Percentiles rank a stretch among this genome's conserved stretches.
These are phyloP conservation scores for Harmothoe impar DNA, from an alignment of 2,888 invertebrate species.

Conservation along the genomic window DNA sequence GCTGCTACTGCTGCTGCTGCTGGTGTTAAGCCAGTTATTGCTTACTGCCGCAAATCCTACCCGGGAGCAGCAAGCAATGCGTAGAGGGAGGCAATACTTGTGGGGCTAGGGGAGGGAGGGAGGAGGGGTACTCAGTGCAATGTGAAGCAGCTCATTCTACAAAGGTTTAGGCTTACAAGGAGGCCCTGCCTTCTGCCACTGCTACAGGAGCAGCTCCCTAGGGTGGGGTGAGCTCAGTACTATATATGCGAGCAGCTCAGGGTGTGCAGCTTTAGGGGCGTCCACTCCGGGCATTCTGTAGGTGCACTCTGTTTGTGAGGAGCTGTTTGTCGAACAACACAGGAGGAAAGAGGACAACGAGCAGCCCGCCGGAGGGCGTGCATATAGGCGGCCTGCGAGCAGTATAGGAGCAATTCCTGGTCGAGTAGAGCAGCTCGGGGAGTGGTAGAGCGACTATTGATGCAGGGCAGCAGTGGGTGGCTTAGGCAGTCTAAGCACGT, in stretches of 20 bases:
- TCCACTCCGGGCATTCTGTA: not conserved
- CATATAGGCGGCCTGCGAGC: too few species aligned
- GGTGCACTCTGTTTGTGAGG: not conserved
- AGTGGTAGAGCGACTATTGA: not conserved
- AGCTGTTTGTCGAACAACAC: constrained; percentile 3
- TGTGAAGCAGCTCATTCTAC: too few species aligned
- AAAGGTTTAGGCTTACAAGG: too few species aligned
- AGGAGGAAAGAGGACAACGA: not conserved
- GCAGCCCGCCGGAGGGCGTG: not conserved
- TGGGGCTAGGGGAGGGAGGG: not conserved
- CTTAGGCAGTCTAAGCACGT: constrained; percentile 19
- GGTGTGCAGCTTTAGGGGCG: not conserved
- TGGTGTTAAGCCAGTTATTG: too few species aligned
- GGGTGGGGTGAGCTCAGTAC: too few species aligned
- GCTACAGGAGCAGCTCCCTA: too few species aligned
- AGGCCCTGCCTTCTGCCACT: too few species aligned
- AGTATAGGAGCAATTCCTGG: not conserved
- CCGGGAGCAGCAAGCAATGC: not conserved
- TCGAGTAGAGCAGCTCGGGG: not conserved
- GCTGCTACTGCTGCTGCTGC: too few species aligned
- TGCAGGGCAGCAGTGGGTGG: not conserved
- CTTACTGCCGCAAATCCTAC: not conserved
- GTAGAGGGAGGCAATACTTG: not conserved
- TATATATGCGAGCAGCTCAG: too few species aligned
- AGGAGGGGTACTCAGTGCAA: too few species aligned